phyloP scores from a whole-genome alignment of 1,140 invertebrate species.

The Vanessa atalanta region DNA sequence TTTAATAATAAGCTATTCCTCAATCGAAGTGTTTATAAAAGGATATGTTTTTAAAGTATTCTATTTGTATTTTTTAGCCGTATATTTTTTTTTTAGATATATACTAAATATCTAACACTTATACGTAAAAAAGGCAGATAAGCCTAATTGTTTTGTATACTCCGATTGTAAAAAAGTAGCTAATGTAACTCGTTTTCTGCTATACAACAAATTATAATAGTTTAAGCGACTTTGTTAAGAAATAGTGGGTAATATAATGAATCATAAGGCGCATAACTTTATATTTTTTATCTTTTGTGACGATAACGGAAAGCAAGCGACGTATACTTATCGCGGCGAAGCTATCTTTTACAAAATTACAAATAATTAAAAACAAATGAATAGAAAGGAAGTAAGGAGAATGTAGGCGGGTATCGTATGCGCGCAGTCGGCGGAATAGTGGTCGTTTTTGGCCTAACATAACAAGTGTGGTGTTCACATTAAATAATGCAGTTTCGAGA shows the following conservation, averaged over 20 bases:
- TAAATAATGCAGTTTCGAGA: conserved; percentile 33
- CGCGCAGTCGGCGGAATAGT: conserved; percentile 9
- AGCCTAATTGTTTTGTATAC: no score
- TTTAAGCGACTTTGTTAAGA: neutral
- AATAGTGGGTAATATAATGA: neutral
- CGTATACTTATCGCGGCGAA: neutral
- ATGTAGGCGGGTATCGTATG: conserved; percentile 13
- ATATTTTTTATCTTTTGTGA: conserved; percentile 5
- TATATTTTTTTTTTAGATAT: no score
- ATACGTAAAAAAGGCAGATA: no score
- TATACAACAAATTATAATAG: neutral
- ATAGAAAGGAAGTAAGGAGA: conserved; percentile 11
- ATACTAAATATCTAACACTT: no score
- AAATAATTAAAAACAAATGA: neutral
- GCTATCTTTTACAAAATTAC: conserved; percentile 1
- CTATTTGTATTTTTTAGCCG: no score
- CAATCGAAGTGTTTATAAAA: no score
- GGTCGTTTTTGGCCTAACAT: conserved; percentile 13
- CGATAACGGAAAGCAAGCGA: neutral
- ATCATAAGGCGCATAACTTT: neutral
- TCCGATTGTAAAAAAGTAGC: no score
- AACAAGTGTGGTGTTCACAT: conserved; percentile 20
- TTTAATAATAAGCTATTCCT: no score
- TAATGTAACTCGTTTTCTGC: neutral
- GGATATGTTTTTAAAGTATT: no score